phyloP scores from a whole-genome alignment of 2,797 vertebrate species.

The Megaceryle alcyon region DNA sequence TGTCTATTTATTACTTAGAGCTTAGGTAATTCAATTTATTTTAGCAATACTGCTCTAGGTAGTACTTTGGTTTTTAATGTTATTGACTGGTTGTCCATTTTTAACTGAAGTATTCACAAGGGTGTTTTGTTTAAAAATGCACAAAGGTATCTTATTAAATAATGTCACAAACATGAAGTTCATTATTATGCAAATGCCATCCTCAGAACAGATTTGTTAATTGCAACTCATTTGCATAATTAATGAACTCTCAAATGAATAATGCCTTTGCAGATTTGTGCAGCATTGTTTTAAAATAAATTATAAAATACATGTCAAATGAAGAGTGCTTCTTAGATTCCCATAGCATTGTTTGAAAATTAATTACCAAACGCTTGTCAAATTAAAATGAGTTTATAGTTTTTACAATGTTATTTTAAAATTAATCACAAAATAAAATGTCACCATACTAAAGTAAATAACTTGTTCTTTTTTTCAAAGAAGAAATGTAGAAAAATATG shows the following conservation, averaged over 20 bases:
- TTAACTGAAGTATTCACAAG: conserved; percentile 72
- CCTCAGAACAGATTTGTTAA: conserved; percentile 92
- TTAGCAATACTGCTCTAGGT: conserved; percentile 51
- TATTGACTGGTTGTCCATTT: conserved; percentile 69
- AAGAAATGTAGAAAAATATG: conserved; percentile 53
- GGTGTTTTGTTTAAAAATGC: conserved; percentile 83
- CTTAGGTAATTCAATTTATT: conserved; percentile 65
- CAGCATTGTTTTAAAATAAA: conserved; percentile 90
- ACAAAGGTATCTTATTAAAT: conserved; percentile 92
- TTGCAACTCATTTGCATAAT: conserved; percentile 95
- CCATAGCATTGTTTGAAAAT: conserved; percentile 84
- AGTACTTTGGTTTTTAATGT: conserved; percentile 52
- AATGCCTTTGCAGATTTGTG: conserved; percentile 90
- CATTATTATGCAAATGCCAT: conserved; percentile 93
- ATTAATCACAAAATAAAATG: conserved; percentile 85
- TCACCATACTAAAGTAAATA: conserved; percentile 73
- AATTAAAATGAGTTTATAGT: conserved; percentile 83
- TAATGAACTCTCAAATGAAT: conserved; percentile 95
- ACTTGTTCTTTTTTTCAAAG: conserved; percentile 37
- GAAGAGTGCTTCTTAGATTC: conserved; percentile 81
- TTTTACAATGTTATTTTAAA: conserved; percentile 82
- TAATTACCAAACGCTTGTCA: conserved; percentile 86
- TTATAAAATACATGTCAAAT: conserved; percentile 90
- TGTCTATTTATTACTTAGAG: conserved; percentile 60
- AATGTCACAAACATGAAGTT: conserved; percentile 88